A percentile compares a stretch with the other conserved stretches of the same genome.
phyloP scores from a whole-genome alignment of 2,888 invertebrate species.

The Acleris emargana region DNA sequence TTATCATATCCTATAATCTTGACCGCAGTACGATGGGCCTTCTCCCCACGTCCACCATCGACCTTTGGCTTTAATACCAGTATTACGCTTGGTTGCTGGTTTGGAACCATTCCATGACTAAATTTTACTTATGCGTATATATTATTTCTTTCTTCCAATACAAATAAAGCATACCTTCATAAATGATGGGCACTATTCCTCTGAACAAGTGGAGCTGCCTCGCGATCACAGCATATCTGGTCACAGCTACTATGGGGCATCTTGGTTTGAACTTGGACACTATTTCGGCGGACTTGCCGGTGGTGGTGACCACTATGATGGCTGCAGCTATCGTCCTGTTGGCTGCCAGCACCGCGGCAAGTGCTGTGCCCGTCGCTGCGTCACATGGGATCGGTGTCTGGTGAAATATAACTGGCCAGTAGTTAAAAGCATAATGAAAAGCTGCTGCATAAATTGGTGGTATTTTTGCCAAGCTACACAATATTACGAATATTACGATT shows the following conservation, averaged over 20 bases:
- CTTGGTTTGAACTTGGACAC: conserved; percentile 87
- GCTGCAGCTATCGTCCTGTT: conserved; percentile 87
- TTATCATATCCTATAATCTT: neutral
- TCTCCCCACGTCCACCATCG: too few relatives aligned
- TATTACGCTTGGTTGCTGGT: too few relatives aligned
- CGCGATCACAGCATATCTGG: conserved; percentile 84
- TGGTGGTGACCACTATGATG: conserved; percentile 87
- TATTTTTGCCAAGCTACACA: too few relatives aligned
- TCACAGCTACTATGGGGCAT: conserved; percentile 88
- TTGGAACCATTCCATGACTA: too few relatives aligned
- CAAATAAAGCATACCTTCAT: conserved; percentile 77
- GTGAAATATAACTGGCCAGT: conserved; percentile 1
- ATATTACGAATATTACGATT: too few relatives aligned
- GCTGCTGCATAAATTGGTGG: too few relatives aligned
- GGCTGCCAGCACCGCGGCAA: conserved; percentile 90
- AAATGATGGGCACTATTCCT: conserved; percentile 86
- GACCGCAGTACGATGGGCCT: neutral
- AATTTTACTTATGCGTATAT: too few relatives aligned
- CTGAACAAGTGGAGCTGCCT: conserved; percentile 87
- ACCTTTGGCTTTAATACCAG: too few relatives aligned
- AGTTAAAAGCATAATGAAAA: too few relatives aligned
- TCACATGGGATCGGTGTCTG: conserved; percentile 83
- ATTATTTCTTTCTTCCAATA: too few relatives aligned
- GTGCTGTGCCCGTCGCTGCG: conserved; percentile 87
- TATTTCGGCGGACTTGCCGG: conserved; percentile 84